Evolutionary conservation across 35 echinoderm and acorn worm species (phyloP).

Genomic region (Ophioderma brevispina): DNA sequence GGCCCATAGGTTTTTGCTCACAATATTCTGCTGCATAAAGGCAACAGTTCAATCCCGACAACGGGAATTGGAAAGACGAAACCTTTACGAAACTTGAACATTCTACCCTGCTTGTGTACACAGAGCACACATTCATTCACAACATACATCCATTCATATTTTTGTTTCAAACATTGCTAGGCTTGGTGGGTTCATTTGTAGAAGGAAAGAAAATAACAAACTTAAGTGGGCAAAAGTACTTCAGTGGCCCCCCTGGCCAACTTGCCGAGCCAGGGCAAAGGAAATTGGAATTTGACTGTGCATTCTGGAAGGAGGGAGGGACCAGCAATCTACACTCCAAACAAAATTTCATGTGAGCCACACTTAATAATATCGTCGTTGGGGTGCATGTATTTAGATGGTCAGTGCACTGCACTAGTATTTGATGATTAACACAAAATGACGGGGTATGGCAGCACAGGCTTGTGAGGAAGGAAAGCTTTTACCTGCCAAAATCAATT

Average conservation of each 20-base stretch:
- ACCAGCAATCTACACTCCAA: background rate
- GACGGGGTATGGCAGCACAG: background rate
- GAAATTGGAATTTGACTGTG: constrained; percentile 10
- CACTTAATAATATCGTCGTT: background rate
- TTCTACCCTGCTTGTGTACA: background rate
- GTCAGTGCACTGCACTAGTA: background rate
- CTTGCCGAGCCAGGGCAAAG: background rate
- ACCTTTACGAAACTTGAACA: background rate
- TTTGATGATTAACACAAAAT: constrained; percentile 2
- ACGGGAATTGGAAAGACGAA: background rate
- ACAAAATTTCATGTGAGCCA: background rate
- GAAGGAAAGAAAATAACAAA: background rate
- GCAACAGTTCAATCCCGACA: background rate
- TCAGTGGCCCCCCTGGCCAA: constrained; percentile 6
- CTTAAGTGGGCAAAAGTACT: constrained; percentile 5
- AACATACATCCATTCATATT: constrained; percentile 10
- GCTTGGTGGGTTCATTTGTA: background rate
- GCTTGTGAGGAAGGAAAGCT: background rate
- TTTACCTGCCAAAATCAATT: constrained; percentile 14
- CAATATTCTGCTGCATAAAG: background rate
- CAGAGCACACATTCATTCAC: constrained; percentile 12
- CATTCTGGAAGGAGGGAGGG: background rate
- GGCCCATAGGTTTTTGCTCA: background rate
- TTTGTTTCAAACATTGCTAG: constrained; percentile 4
- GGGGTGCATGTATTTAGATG: background rate